phyloP scores from a whole-genome alignment of 1,140 invertebrate genomes.

The Neuroterus valhalla region DNA sequence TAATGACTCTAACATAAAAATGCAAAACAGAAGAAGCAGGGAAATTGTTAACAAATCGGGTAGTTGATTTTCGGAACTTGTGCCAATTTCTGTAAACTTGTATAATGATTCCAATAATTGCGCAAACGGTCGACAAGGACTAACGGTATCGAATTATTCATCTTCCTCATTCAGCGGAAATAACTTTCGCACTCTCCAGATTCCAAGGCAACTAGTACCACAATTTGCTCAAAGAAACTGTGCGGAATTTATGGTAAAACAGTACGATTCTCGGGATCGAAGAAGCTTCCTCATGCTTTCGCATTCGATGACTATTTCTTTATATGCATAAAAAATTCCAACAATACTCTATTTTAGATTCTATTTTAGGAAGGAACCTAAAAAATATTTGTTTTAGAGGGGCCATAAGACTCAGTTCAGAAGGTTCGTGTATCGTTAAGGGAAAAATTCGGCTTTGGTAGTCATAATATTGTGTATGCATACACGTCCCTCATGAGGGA shows the following conservation, averaged over 20 bases:
- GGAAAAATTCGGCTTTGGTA: not conserved
- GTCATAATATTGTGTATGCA: not conserved
- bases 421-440: too few species aligned
- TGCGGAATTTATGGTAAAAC: constrained; percentile 5
- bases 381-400: too few species aligned
- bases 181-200: not conserved
- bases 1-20: too few species aligned
- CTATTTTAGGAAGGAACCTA: not conserved
- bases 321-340: not conserved
- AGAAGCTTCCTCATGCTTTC: constrained; percentile 6
- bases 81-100: not conserved
- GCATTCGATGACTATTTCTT: not conserved
- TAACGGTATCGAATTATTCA: constrained; percentile 18
- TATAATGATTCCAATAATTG: constrained; percentile 1
- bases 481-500: too few species aligned
- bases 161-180: constrained; percentile 19
- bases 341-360: not conserved
- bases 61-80: not conserved
- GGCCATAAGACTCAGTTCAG: too few species aligned
- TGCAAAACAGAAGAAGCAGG: too few species aligned
- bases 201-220: constrained; percentile 23
- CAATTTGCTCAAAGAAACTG: constrained; percentile 13
- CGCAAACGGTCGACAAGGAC: not conserved
- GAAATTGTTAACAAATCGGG: not conserved
- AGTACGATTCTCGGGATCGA: not conserved